Base-by-base conservation (phyloP, 2,113 vertebrate species). In the Stigmatopora nigra region DNA sequence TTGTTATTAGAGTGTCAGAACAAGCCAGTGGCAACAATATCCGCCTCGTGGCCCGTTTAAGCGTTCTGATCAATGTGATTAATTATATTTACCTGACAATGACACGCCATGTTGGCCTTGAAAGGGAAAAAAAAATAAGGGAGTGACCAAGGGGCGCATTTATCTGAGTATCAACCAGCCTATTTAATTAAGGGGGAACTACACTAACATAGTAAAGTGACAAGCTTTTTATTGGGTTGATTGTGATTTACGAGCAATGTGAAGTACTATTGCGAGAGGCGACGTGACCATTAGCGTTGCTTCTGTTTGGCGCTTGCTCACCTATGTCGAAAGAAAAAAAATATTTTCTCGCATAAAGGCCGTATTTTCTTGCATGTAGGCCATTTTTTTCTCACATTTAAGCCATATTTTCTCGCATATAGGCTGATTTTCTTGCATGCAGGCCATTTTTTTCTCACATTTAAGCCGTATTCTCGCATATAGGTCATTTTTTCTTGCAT, bases 31-130 rank as follows among this genome's bases (percentile, higher is more conserved):
- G 52, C 52, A 61, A 44, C 5, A 2, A 36, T 44, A 44, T 20
- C 38, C 20, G 58, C 11, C 38, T 7, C 22, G 22, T 56, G 53
- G 22, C 58, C 19, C 5, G 13, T 19, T 61, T 41, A 61, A 41
- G 38, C 14, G 38, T 12, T 9, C 38, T 19, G n/a, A 44, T 45
- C 44, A 22, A 61, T 20, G 58, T 61, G 38, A 61, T 45, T 45
- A 44, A 61, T 61, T 61, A 44, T 20, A 61, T 61, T 61, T 61
- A 61, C 36, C 31, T 35, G 5, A 9, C 35, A 59, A 12, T n/a
- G 35, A 59, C 3, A 4, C n/a, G 35, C 35, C 17, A 22, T 10
- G 13, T 61, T 61, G 35, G 57, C 35, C 35, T 5, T 5, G 57
- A 1, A 1, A 10, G 16, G 17, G 11, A 4, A 10, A n/a, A 17